phyloP scores from a whole-genome alignment of 2,888 invertebrate species.

The Margaritifera margaritifera region DNA sequence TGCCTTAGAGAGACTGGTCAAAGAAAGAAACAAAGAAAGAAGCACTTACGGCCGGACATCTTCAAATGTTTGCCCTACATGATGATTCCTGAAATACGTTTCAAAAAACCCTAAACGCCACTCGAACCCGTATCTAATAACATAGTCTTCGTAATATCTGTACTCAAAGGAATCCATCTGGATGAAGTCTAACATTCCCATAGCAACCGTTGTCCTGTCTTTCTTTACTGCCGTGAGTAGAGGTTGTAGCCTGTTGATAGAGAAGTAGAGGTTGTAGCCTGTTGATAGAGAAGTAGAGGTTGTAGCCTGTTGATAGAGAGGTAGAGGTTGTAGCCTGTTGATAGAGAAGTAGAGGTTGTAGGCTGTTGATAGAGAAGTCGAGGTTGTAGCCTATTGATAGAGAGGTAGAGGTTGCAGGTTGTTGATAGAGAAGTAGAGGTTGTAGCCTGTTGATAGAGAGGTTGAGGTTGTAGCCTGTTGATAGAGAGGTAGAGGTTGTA shows the following conservation, averaged over 20 bases:
- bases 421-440: slow-evolving; percentile 46
- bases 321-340: slow-evolving; percentile 56
- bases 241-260: slow-evolving; percentile 51
- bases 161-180: slow-evolving; percentile 46
- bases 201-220: slow-evolving; percentile 52
- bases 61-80: slow-evolving; percentile 36
- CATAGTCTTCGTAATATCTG: slow-evolving; percentile 51
- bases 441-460: slow-evolving; percentile 57
- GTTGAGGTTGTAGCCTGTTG: slow-evolving; percentile 56
- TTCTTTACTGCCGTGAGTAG: slow-evolving; percentile 50
- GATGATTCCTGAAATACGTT: slow-evolving; percentile 59
- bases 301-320: slow-evolving; percentile 57
- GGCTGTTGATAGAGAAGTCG: slow-evolving; percentile 52
- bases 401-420: slow-evolving; percentile 59
- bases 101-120: slow-evolving; percentile 65
- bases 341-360: slow-evolving; percentile 58
- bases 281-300: slow-evolving; percentile 46
- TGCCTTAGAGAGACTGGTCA: too few relatives aligned
- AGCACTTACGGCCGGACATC: slow-evolving; percentile 33
- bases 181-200: slow-evolving; percentile 60
- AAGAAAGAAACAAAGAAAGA: too few relatives aligned
- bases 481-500: slow-evolving; percentile 55
- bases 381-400: slow-evolving; percentile 56
- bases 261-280: slow-evolving; percentile 51
- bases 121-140: slow-evolving; percentile 62